Evolutionary conservation across 2,113 vertebrate genomes (phyloP).

Genomic region (Motacilla tschutschensis): DNA sequence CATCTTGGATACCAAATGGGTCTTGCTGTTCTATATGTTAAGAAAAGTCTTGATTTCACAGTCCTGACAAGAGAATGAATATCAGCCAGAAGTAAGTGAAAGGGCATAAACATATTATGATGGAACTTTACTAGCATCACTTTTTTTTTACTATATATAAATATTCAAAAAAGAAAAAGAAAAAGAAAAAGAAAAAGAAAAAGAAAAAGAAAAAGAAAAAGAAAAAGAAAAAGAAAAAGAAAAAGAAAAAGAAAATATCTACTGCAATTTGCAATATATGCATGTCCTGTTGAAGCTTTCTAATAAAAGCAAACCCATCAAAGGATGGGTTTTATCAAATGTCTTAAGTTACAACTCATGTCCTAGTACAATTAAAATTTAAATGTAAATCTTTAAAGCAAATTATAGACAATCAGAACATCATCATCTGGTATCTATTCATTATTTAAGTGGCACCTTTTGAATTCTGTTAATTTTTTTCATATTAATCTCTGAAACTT

Average conservation of each 20-base stretch:
- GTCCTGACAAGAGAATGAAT: conserved; percentile 44
- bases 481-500: conserved; percentile 53
- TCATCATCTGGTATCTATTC: conserved; percentile 6
- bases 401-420: conserved; percentile 56
- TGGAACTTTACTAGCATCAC: conserved; percentile 19
- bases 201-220: background rate
- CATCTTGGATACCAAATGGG: conserved; percentile 46
- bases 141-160: conserved; percentile 4
- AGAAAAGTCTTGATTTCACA: conserved; percentile 49
- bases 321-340: conserved; percentile 59
- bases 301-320: conserved; percentile 50
- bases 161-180: background rate
- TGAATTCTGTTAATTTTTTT: conserved; percentile 64
- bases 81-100: conserved; percentile 34
- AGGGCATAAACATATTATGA: background rate
- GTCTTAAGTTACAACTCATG: conserved; percentile 53
- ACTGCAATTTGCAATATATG: conserved; percentile 34
- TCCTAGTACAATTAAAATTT: conserved; percentile 54
- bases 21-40: conserved; percentile 51
- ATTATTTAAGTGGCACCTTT: conserved; percentile 65
- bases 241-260: background rate
- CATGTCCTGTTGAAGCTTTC: conserved; percentile 17
- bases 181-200: background rate
- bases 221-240: no score
- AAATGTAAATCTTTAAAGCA: conserved; percentile 67